Base-by-base conservation (phyloP, 2,113 vertebrate genomes). In the Rafetus swinhoei region DNA sequence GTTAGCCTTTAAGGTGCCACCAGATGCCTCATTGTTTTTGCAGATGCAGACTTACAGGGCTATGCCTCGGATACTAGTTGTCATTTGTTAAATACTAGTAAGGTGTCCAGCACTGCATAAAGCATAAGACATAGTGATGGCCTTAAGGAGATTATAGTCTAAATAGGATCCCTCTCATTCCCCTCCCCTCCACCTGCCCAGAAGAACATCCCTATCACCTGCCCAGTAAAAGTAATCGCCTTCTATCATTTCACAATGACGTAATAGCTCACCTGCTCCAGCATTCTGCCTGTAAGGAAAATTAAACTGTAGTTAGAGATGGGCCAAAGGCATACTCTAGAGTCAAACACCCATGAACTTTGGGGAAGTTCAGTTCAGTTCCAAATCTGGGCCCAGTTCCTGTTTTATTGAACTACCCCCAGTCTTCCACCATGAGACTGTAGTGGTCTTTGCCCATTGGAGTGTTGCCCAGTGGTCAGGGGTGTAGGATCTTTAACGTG, bases 351-450 rank as follows among this genome's bases (percentile, higher is more conserved):
- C 81, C 56, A 79, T 84, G 90, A 92, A 85, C 82, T 79, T 80
- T 91, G 72, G 16, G 45, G 81, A 59, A 86, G 89, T 91, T 93
- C 62, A 86, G 89, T 91, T 93, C 62, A 82, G n/a, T 54, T 86
- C 56, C 77, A 90, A 87, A 94, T 88, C 7, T 80, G 59, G 76
- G 53, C 35, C 24, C 79, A 65, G 21, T 79, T 45, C 54, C 87
- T 84, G 83, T 92, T 92, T 72, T 57, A 80, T 87, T 9, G 53
- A 85, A 84, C 81, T 84, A 57, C 39, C 87, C 90, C 84, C 79
- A 84, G 69, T 35, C 74, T 65, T 92, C 54, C 39, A 79, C 90
- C 85, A 9, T 69, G 8, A 69, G 65, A 69, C 65, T 69, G 16
- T 35, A 32, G 16, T 35, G 32, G 32, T 35, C 65, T 69, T 69